Evolutionary conservation across 2,888 invertebrate species (phyloP), one percentile per base, ranked within the genome.

Genomic region (Parapristionchus giblindavisi): DNA sequence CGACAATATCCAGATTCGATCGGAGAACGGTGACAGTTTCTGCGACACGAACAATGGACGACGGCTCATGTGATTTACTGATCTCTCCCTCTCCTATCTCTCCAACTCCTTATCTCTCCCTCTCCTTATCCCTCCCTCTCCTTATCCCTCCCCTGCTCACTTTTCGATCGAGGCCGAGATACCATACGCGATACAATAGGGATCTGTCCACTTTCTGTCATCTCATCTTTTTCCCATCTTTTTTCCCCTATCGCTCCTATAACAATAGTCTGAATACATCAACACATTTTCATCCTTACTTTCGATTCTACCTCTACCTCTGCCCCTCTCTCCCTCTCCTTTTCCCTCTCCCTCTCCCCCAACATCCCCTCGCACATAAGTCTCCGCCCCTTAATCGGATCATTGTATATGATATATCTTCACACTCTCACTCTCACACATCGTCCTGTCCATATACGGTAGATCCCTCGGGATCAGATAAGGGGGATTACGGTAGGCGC

Each of bases 1-100:
- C 1, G 82, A 82, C 77, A 82, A 82, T 75, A 82, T 82, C 68
- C 77, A 77, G n/a, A 34, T 75, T 21, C 40, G 21, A 8, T 61
- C 65, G 38, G 75, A 75, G 38, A 48, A n/a, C 21, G 68, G 68
- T 14, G 68, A 54, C 11, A 29, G 29, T 17, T 65, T 36, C 11
- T 75, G 75, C 68, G 68, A 65, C 38, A 75, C 63, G 34, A 56
- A 68, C 68, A 38, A 70, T n/a, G 43, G 40, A 24, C 66, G 66
- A 66, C 8, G 48, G 51, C 66, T 2, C 1, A 51, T 11, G 4
- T 65, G 14, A 43, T 34, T 2, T 27, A 43, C 43, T 65, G 65
- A 48, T 63, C n/a, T 40, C 27, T 17, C n/a, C n/a, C n/a, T n/a
- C n/a, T n/a, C 48, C 11, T 48, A 48, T 48, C 11, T 48, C 48